A percentile compares a stretch with the other conserved stretches of the same genome.
These are phyloP conservation scores for Hoplias malabaricus DNA, from an alignment of 2,113 vertebrate species.

Conservation along the genomic window DNA sequence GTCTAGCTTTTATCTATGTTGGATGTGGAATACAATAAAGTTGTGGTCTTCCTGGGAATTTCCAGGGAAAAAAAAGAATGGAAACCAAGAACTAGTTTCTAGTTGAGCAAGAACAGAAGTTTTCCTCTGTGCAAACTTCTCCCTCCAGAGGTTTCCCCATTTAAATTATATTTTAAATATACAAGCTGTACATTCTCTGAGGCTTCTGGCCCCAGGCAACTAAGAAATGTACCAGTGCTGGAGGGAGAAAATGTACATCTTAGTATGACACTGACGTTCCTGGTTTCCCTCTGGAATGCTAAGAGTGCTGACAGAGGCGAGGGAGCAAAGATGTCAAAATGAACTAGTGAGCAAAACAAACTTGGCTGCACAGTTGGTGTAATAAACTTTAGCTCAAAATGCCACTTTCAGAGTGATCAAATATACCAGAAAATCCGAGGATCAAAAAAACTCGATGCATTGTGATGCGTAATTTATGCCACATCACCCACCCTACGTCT, in stretches of 20 bases:
- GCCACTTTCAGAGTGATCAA: too few species aligned
- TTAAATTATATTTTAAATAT: not conserved
- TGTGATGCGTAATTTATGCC: too few species aligned
- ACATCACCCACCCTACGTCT: not conserved
- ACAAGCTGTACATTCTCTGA: not conserved
- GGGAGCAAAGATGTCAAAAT: constrained; percentile 54
- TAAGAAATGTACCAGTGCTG: constrained; percentile 49
- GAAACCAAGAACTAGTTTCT: too few species aligned
- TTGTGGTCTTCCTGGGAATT: too few species aligned
- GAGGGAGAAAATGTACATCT: constrained; percentile 44
- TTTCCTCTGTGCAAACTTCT: not conserved
- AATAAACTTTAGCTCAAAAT: too few species aligned
- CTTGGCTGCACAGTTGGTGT: constrained; percentile 49
- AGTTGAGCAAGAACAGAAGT: not conserved
- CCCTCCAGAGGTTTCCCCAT: not conserved
- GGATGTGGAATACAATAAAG: too few species aligned
- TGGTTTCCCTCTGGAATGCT: constrained; percentile 59
- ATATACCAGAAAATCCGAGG: too few species aligned
- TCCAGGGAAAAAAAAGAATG: too few species aligned
- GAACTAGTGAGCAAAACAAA: constrained; percentile 56
- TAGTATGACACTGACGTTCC: constrained; percentile 57
- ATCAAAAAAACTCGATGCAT: too few species aligned
- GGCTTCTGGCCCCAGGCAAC: constrained; percentile 30
- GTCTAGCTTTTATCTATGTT: too few species aligned
- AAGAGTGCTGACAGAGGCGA: constrained; percentile 55